Conservation (phyloP, 1,140 invertebrate species). For the Oedothorax gibbosus region DNA sequence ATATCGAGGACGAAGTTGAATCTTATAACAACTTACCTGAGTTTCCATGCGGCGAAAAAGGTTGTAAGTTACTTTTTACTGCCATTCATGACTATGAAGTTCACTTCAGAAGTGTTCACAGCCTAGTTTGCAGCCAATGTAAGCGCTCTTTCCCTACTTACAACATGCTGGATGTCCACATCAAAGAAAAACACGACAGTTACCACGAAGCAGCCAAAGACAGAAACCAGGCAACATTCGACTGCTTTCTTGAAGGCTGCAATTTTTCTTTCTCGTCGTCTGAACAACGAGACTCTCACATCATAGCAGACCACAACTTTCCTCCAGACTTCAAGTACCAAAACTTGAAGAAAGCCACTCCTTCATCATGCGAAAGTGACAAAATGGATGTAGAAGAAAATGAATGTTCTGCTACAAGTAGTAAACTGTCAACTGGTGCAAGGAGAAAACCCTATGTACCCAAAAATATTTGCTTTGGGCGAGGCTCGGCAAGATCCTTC, state of each 20-base stretch:
- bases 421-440: background rate
- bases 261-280: background rate
- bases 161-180: conserved; percentile 40
- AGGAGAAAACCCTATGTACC: conserved; percentile 26
- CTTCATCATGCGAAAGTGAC: background rate
- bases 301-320: conserved; percentile 39
- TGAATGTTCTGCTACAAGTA: background rate
- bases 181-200: conserved; percentile 41
- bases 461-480: conserved; percentile 46
- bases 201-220: conserved; percentile 24
- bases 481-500: conserved; percentile 35
- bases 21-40: background rate
- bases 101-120: conserved; percentile 41
- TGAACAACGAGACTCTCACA: conserved; percentile 20
- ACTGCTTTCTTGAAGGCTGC: conserved; percentile 43
- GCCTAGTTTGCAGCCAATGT: conserved; percentile 44
- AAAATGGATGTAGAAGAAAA: conserved; percentile 25
- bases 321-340: conserved; percentile 40
- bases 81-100: conserved; percentile 50
- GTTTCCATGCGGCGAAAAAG: conserved; percentile 47
- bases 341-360: background rate
- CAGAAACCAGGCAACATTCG: conserved; percentile 13
- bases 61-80: conserved; percentile 28
- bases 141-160: conserved; percentile 30
- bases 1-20: conserved; percentile 22